Evolutionary conservation across 2,113 vertebrate genomes (phyloP).

Genomic region (Eubucco bourcierii): DNA sequence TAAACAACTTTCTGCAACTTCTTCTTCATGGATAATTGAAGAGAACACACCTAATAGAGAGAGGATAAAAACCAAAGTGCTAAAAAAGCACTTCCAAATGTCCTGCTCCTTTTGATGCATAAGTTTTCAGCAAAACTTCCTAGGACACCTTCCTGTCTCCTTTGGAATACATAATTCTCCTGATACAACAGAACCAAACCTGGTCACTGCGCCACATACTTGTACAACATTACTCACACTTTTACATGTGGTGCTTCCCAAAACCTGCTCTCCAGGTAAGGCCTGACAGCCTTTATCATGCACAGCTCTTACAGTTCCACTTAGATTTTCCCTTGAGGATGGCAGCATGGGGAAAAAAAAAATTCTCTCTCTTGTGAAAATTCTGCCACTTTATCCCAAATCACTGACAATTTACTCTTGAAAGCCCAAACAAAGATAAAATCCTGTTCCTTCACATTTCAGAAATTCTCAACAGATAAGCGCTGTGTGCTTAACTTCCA

Average conservation of each 20-base stretch:
- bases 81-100: neutral
- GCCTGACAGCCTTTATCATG: neutral
- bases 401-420: neutral
- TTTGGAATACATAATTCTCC: neutral
- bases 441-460: neutral
- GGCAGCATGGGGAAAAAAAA: neutral
- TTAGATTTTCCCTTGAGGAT: neutral
- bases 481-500: neutral
- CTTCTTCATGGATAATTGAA: neutral
- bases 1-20: neutral
- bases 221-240: neutral
- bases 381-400: neutral
- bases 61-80: neutral
- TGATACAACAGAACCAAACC: neutral
- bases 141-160: neutral
- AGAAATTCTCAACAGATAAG: neutral
- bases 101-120: neutral
- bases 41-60: neutral
- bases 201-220: rapidly evolving
- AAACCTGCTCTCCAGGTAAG: neutral
- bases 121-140: neutral
- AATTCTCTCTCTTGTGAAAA: neutral
- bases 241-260: neutral
- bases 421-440: neutral
- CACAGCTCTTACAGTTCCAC: neutral